Evolutionary conservation across 1,140 invertebrate species (phyloP), one percentile per base, ranked within the genome.

Genomic region (Triops cancriformis): DNA sequence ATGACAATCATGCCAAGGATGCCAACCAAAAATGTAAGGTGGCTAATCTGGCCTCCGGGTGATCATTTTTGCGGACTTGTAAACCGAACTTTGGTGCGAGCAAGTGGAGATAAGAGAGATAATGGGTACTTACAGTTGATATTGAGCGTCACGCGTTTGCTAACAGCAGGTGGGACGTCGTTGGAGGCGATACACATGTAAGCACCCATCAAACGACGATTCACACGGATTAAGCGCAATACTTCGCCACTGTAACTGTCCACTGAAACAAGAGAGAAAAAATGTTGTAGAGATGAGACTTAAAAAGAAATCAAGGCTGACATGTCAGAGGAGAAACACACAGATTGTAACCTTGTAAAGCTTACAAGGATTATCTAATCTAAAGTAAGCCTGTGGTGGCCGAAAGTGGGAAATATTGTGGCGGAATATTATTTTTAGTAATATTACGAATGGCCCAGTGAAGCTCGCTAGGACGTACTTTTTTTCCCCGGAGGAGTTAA

Each of bases 171-270:
- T 78, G 93, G 94, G 27, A 95, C 93, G 84, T 95, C 93, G 84
- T 95, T 95, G 82, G 90, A 92, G 37, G 93, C 93, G 81, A 94
- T 94, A 86, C 93, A 95, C 79, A 94, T 88, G 85, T 93, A 94
- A 41, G 92, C 90, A 42, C 93, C 93, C 92, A 94, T 95, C 87
- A 94, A 92, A 81, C 89, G 87, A 77, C 93, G 87, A 81, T 94
- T 93, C 81, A 94, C 86, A 72, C 90, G 88, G 86, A 91, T 88
- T 80, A 95, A 88, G 76, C 90, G 87, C 81, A 94, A 86, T 41
- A 87, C 87, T 73, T 90, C 91, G 73, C 91, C 92, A 81, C 91
- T 92, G 85, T 90, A 92, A 74, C 88, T 89, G 79, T 92, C 73
- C 28, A 81, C 83, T 83, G 51, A 23, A 64, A n/a, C 6, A 18